A percentile compares a stretch with the other conserved stretches of the same genome.
phyloP scores from a whole-genome alignment of 2,888 invertebrate species.

The Pristionchus arcanus region DNA sequence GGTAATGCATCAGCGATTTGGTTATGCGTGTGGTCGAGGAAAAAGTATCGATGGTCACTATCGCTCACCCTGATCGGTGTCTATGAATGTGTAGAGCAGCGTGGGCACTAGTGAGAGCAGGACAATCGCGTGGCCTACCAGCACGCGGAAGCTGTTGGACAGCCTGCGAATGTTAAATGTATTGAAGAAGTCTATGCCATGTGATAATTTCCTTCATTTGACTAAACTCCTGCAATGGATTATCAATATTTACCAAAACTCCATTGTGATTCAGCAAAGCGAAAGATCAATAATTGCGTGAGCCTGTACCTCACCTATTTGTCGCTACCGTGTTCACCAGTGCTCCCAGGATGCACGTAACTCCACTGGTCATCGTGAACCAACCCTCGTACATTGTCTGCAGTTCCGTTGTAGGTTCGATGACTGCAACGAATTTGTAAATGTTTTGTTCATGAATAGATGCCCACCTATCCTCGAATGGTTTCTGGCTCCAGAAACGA shows the following conservation, averaged over 20 bases:
- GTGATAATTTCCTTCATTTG: too few relatives aligned
- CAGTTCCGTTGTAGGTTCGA: constrained; percentile 52
- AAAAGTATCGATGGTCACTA: too few relatives aligned
- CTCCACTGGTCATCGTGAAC: constrained; percentile 64
- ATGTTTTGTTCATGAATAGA: too few relatives aligned
- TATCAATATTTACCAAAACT: too few relatives aligned
- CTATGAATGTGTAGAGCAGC: constrained; percentile 62
- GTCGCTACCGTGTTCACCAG: constrained; percentile 65
- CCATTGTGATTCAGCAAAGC: too few relatives aligned
- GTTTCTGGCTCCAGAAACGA: not conserved
- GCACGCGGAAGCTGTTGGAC: constrained; percentile 64
- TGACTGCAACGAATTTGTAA: too few relatives aligned
- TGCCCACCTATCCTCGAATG: not conserved
- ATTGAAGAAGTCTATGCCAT: too few relatives aligned
- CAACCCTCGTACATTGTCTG: constrained; percentile 65
- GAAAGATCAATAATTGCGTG: too few relatives aligned
- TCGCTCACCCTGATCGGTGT: constrained; percentile 63
- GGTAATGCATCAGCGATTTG: too few relatives aligned
- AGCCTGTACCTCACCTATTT: constrained; percentile 58
- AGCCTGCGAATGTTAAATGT: constrained; percentile 55
- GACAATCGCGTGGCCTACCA: constrained; percentile 68
- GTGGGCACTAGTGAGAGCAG: constrained; percentile 66
- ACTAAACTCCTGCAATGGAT: too few relatives aligned
- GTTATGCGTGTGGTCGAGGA: too few relatives aligned
- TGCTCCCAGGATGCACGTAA: constrained; percentile 65